Evolutionary conservation across 2,113 vertebrate species (phyloP).

Genomic region (Anhinga rufa): DNA sequence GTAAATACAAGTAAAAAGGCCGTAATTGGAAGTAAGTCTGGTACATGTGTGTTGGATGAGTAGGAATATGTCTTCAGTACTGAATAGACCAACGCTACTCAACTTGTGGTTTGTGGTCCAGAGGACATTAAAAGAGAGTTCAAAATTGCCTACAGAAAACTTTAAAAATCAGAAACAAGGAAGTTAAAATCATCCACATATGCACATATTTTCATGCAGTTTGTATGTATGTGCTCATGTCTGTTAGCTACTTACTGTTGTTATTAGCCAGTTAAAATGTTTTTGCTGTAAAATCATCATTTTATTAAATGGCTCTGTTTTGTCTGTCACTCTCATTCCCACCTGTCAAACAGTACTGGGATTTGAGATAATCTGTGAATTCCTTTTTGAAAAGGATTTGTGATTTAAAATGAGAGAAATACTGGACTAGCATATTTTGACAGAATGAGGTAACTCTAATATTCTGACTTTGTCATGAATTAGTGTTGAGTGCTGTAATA

Average conservation of each 20-base stretch:
- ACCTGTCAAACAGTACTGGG: conserved; percentile 13
- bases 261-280: not conserved
- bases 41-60: not conserved
- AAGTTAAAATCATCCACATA: not conserved
- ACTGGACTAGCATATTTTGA: conserved; percentile 15
- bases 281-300: not conserved
- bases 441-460: conserved; percentile 46
- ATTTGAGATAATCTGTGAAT: conserved; percentile 32
- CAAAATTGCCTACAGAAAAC: not conserved
- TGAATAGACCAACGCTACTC: not conserved
- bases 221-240: not conserved
- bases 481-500: not conserved
- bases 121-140: not conserved
- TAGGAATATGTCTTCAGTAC: not conserved
- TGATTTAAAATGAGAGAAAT: not conserved
- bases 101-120: not conserved
- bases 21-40: not conserved
- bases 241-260: not conserved
- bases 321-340: not conserved
- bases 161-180: not conserved
- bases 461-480: not conserved
- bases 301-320: not conserved
- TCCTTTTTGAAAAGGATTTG: conserved; percentile 11
- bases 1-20: not conserved
- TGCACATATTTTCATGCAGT: not conserved